Conservation (phyloP, 1,140 invertebrate species). For the Zaprionus davidi region DNA sequence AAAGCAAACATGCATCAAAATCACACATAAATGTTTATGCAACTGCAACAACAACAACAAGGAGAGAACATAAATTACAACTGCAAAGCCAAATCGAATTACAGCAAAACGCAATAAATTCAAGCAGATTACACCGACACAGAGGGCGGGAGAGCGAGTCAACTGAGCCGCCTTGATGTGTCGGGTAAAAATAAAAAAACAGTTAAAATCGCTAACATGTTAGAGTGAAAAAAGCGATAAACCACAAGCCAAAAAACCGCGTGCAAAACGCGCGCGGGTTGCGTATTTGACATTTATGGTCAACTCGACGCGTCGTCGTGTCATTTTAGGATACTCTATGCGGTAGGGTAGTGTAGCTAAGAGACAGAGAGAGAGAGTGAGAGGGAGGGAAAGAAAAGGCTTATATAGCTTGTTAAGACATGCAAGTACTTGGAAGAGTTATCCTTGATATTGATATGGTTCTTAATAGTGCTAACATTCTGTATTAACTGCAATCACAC, state of each 20-base stretch:
- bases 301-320: constrained; percentile 36
- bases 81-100: constrained; percentile 65
- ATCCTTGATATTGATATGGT: too few species aligned
- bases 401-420: too few species aligned
- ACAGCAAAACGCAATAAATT: constrained; percentile 72
- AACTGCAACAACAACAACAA: constrained; percentile 34
- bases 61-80: constrained; percentile 49
- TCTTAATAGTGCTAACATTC: too few species aligned
- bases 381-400: too few species aligned
- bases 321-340: constrained; percentile 13
- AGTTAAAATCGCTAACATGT: constrained; percentile 10
- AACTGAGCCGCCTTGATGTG: constrained; percentile 66
- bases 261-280: constrained; percentile 41
- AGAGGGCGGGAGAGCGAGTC: constrained; percentile 37
- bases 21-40: constrained; percentile 50
- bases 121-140: constrained; percentile 70
- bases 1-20: constrained; percentile 39
- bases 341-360: not conserved
- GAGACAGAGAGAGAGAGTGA: not conserved
- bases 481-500: too few species aligned
- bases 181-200: constrained; percentile 43
- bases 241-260: constrained; percentile 51
- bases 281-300: constrained; percentile 64
- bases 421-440: too few species aligned
- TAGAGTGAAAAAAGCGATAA: constrained; percentile 26